Conservation (phyloP, 2,113 vertebrate species). For the Phoenicopterus ruber region DNA sequence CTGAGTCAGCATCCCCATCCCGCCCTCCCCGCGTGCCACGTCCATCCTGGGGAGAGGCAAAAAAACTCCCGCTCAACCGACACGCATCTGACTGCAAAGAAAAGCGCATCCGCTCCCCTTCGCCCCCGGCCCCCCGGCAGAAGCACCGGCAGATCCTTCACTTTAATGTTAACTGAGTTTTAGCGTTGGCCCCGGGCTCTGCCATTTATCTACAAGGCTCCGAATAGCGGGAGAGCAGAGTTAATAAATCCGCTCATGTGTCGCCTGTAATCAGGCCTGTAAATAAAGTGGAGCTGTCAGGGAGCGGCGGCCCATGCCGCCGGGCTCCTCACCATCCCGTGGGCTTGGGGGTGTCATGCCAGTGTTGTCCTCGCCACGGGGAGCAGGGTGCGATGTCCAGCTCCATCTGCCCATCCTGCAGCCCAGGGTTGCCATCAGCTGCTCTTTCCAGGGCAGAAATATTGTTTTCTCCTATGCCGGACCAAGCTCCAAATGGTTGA, state of each 20-base stretch:
- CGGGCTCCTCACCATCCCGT: neutral
- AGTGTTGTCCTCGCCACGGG: neutral
- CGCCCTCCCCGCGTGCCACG: neutral
- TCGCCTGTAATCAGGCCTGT: slow-evolving; percentile 46
- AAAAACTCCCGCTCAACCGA: neutral
- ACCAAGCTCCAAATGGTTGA: neutral
- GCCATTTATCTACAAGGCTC: slow-evolving; percentile 29
- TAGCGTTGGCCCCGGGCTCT: slow-evolving; percentile 40
- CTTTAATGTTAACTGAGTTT: slow-evolving; percentile 55
- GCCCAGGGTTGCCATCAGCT: neutral
- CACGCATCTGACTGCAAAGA: neutral
- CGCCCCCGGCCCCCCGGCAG: neutral
- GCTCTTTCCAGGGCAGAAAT: neutral
- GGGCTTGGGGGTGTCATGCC: neutral
- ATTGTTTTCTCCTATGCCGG: neutral
- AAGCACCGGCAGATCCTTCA: slow-evolving; percentile 49
- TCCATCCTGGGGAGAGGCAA: neutral
- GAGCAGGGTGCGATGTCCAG: neutral
- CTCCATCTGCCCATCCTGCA: neutral
- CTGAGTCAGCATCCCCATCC: slow-evolving; percentile 42
- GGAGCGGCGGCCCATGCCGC: neutral
- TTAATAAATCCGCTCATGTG: slow-evolving; percentile 54
- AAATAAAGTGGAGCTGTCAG: slow-evolving; percentile 35
- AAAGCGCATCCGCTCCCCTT: neutral
- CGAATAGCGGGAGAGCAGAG: slow-evolving; percentile 9